Evolutionary conservation across 2,797 vertebrate genomes (phyloP).

Genomic region (Antrozous pallidus): DNA sequence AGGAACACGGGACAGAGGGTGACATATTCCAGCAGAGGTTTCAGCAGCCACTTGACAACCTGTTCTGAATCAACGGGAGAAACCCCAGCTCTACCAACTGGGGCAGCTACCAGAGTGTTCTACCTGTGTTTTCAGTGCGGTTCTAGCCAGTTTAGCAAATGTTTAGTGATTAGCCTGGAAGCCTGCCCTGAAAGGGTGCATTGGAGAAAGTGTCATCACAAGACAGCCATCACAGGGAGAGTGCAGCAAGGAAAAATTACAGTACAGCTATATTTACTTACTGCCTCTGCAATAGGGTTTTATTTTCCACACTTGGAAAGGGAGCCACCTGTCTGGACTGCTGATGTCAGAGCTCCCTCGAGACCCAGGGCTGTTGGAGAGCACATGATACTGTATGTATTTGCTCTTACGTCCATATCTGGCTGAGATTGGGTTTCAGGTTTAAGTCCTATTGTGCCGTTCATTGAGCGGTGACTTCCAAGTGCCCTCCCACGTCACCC

Average conservation of each 20-base stretch:
- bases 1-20: conserved; percentile 62
- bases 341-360: conserved; percentile 83
- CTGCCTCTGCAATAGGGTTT: conserved; percentile 67
- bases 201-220: conserved; percentile 78
- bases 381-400: conserved; percentile 82
- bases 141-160: conserved; percentile 62
- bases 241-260: conserved; percentile 72
- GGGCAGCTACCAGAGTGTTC: conserved; percentile 58
- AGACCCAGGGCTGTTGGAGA: conserved; percentile 78
- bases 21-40: conserved; percentile 52
- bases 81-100: conserved; percentile 58
- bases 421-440: conserved; percentile 79
- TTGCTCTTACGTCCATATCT: conserved; percentile 81
- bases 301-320: conserved; percentile 75
- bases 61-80: conserved; percentile 56
- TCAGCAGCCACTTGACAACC: conserved; percentile 62
- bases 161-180: conserved; percentile 41
- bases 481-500: conserved; percentile 79
- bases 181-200: conserved; percentile 70
- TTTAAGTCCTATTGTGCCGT: conserved; percentile 63
- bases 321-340: conserved; percentile 82
- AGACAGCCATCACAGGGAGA: conserved; percentile 76
- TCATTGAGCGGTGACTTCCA: conserved; percentile 72
- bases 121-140: conserved; percentile 58
- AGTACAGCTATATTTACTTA: conserved; percentile 81